Evolutionary conservation across 1,140 invertebrate genomes (phyloP).

Genomic region (Apis cerana): DNA sequence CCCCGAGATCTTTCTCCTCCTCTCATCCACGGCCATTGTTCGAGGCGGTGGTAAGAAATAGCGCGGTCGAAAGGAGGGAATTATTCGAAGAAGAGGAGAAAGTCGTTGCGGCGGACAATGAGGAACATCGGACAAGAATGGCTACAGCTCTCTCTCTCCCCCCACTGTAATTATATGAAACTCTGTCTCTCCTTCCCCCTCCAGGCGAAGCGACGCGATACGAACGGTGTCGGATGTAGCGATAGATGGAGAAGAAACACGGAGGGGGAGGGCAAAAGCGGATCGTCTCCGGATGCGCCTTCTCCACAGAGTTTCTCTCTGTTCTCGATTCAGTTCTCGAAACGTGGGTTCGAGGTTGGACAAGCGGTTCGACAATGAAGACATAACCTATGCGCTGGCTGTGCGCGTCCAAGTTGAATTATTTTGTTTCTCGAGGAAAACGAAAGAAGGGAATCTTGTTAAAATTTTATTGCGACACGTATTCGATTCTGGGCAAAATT

Average conservation of each 20-base stretch:
- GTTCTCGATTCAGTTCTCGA: too few species aligned
- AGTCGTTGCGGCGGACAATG: constrained; percentile 23
- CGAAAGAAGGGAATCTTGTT: too few species aligned
- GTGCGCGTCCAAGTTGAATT: too few species aligned
- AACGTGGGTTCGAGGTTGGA: too few species aligned
- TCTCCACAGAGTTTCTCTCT: too few species aligned
- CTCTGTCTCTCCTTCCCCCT: not conserved
- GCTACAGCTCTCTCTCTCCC: not conserved
- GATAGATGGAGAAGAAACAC: not conserved
- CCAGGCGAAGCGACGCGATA: too few species aligned
- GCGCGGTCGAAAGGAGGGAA: not conserved
- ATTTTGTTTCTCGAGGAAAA: too few species aligned
- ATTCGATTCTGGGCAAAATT: too few species aligned
- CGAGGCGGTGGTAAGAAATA: not conserved
- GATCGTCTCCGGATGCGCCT: not conserved
- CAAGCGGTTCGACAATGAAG: too few species aligned
- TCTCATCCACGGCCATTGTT: not conserved
- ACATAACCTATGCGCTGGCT: too few species aligned
- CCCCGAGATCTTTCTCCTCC: not conserved
- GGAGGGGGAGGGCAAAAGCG: not conserved
- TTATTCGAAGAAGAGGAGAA: constrained; percentile 23
- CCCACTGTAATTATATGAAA: constrained; percentile 51
- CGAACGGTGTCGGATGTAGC: constrained; percentile 10
- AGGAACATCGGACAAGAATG: not conserved
- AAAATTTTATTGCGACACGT: too few species aligned